These are phyloP conservation scores for Nyctereutes procyonoides DNA, from an alignment of 2,113 vertebrate species.

Conservation along the genomic window DNA sequence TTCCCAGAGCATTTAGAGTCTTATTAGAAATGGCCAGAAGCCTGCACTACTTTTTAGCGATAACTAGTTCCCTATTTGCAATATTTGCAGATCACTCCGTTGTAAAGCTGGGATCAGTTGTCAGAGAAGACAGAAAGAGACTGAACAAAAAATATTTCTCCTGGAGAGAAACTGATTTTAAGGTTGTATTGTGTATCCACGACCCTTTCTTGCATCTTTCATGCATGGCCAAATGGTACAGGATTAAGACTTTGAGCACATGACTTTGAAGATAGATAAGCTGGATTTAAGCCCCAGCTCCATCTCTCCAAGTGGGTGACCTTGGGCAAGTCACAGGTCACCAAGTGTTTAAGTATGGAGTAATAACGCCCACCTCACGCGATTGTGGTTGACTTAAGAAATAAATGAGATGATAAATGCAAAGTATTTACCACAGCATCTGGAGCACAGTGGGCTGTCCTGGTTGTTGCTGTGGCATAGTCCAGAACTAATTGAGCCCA, in stretches of 20 bases:
- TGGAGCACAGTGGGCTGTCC: not conserved
- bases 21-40: not conserved
- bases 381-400: not conserved
- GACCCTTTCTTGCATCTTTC: not conserved
- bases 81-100: not conserved
- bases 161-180: not conserved
- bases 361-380: not conserved
- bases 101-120: not conserved
- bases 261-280: not conserved
- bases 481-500: not conserved
- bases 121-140: not conserved
- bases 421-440: not conserved
- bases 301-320: not conserved
- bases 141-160: not conserved
- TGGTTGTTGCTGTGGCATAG: not conserved
- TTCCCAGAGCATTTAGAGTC: not conserved
- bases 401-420: not conserved
- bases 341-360: not conserved
- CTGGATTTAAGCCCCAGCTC: not conserved
- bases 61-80: not conserved
- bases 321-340: not conserved
- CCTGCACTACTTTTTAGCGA: not conserved
- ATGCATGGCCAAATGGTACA: not conserved
- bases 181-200: not conserved
- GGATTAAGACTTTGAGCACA: not conserved